Conservation (phyloP, 2,797 vertebrate genomes). For the Florisuga fusca region DNA sequence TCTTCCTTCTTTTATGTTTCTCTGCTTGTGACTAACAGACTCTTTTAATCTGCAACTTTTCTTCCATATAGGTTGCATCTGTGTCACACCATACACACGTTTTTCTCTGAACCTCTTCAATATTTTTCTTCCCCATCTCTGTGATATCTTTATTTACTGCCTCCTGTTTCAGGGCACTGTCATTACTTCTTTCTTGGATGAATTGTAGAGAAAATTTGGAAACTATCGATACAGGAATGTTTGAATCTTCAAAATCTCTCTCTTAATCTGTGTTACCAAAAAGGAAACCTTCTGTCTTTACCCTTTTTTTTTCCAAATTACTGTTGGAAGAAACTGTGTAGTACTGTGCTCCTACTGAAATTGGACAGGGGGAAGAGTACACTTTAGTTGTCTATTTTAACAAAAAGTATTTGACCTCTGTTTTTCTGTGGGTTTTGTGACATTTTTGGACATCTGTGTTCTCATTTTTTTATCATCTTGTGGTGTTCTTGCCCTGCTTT, state of each 20-base stretch:
- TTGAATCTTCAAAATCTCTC: conserved; percentile 13
- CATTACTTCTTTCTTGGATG: not conserved
- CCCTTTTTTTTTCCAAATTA: not conserved
- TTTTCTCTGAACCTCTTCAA: not conserved
- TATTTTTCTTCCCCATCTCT: not conserved
- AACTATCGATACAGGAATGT: not conserved
- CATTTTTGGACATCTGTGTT: conserved; percentile 6
- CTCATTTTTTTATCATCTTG: not conserved
- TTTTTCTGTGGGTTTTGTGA: not conserved
- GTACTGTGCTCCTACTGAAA: not conserved
- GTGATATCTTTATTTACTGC: conserved; percentile 25
- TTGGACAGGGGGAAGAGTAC: not conserved
- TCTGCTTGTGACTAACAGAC: not conserved
- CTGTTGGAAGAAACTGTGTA: not conserved
- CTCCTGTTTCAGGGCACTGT: not conserved
- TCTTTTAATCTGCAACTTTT: conserved; percentile 38
- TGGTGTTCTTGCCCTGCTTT: not conserved
- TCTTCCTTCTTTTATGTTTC: conserved; percentile 4
- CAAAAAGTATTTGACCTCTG: not conserved
- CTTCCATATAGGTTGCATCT: not conserved
- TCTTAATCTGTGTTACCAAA: not conserved
- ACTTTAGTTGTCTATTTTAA: not conserved
- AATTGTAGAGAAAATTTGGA: not conserved
- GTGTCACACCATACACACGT: not conserved
- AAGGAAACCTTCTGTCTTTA: not conserved